A percentile compares a stretch with the other conserved stretches of the same genome.
These are phyloP conservation scores for Strix uralensis DNA, from an alignment of 2,113 vertebrate species.

Conservation along the genomic window DNA sequence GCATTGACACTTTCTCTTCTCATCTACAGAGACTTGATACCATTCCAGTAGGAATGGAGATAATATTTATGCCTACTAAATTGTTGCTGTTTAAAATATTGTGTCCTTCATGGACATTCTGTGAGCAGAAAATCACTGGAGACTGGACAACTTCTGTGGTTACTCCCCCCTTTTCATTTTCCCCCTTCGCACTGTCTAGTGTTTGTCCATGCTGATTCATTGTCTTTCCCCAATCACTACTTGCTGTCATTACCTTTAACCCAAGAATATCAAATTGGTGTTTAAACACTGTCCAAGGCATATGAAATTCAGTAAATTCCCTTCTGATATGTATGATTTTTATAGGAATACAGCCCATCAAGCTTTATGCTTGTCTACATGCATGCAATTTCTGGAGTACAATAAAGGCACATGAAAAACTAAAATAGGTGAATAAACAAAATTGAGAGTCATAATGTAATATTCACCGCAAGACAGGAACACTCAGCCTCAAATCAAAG, in stretches of 20 bases:
- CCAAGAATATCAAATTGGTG: background rate
- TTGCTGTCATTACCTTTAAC: background rate
- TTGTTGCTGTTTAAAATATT: background rate
- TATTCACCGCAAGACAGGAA: background rate
- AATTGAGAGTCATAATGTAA: background rate
- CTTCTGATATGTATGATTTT: background rate
- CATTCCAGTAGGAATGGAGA: background rate
- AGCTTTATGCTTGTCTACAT: background rate
- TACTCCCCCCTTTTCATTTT: background rate
- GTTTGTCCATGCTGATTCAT: background rate
- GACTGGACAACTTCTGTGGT: background rate
- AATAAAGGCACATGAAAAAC: background rate
- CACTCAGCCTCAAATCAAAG: background rate
- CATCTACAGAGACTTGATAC: background rate
- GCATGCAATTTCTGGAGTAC: background rate
- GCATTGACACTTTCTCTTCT: background rate
- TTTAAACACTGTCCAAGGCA: background rate
- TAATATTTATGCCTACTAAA: background rate
- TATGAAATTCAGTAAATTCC: background rate
- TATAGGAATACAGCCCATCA: background rate
- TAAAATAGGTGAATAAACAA: background rate
- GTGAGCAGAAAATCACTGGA: background rate
- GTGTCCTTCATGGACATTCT: background rate
- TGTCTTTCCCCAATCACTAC: background rate
- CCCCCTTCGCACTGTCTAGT: rapidly evolving